A percentile compares a stretch with the other conserved stretches of the same genome.
These are phyloP conservation scores for Cremastinae sp. DNA, from an alignment of 2,888 invertebrate species.

Conservation along the genomic window DNA sequence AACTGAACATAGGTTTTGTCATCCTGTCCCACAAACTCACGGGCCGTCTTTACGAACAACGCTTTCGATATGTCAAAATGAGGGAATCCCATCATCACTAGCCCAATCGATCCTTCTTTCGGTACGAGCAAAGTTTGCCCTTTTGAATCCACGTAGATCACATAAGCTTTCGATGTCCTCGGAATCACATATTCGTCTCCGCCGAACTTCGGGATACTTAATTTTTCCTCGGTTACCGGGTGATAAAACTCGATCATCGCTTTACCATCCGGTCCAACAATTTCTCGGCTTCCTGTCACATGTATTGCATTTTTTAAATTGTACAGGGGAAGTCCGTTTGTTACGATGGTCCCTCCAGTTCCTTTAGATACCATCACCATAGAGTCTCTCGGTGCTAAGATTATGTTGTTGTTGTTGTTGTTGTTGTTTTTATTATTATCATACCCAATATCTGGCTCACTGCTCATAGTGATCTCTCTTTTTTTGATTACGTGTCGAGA, in stretches of 20 bases:
- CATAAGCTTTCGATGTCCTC: background rate
- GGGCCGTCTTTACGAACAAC: background rate
- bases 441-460: too few relatives aligned
- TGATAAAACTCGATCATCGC: conserved; percentile 15
- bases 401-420: too few relatives aligned
- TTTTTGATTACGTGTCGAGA: too few relatives aligned
- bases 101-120: background rate
- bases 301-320: too few relatives aligned
- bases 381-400: too few relatives aligned
- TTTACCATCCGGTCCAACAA: conserved; percentile 1
- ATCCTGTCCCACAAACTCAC: background rate
- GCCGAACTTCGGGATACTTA: background rate
- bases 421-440: too few relatives aligned
- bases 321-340: too few relatives aligned
- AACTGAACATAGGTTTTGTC: conserved; percentile 34
- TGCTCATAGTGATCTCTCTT: too few relatives aligned
- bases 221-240: conserved; percentile 23
- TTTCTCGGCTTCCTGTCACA: too few relatives aligned
- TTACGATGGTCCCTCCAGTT: too few relatives aligned
- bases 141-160: conserved; percentile 27
- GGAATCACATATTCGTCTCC: conserved; percentile 27
- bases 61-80: conserved; percentile 16
- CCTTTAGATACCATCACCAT: too few relatives aligned
- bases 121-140: conserved; percentile 24
- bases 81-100: conserved; percentile 8